phyloP scores from a whole-genome alignment of 2,113 vertebrate species.

The human (Homo sapiens) region DNA sequence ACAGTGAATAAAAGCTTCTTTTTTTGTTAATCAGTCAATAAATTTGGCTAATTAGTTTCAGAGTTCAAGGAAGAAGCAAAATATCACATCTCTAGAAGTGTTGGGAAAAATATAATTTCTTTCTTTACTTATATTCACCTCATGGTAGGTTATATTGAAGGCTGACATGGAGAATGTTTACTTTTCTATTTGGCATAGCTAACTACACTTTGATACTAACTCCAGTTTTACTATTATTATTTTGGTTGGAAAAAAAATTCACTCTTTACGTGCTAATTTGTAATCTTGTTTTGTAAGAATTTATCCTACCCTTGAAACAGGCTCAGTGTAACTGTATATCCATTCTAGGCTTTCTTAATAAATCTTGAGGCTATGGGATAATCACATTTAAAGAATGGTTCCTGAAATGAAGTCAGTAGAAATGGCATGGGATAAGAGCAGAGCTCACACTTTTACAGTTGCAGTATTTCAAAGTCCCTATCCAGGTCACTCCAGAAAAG shows the following conservation, averaged over 20 bases:
- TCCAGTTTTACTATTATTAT: not conserved
- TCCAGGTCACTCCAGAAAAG: not conserved
- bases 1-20: not conserved
- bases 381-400: not conserved
- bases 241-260: not conserved
- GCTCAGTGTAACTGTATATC: not conserved
- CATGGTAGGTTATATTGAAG: not conserved
- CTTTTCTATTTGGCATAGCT: constrained; percentile 13
- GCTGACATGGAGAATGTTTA: not conserved
- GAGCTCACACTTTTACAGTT: not conserved
- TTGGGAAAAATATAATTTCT: not conserved
- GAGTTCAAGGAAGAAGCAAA: constrained; percentile 68
- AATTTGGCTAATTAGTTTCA: constrained; percentile 30
- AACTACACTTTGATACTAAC: not conserved
- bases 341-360: not conserved
- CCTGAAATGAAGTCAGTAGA: not conserved
- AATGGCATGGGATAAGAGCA: not conserved
- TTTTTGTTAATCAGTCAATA: not conserved
- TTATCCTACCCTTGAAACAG: not conserved
- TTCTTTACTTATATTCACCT: not conserved
- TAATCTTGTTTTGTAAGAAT: not conserved
- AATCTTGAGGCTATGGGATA: not conserved
- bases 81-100: not conserved
- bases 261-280: not conserved
- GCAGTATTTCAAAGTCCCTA: not conserved